These are phyloP conservation scores for Ruditapes philippinarum DNA, from an alignment of 1,140 invertebrate genomes.

Conservation along the genomic window DNA sequence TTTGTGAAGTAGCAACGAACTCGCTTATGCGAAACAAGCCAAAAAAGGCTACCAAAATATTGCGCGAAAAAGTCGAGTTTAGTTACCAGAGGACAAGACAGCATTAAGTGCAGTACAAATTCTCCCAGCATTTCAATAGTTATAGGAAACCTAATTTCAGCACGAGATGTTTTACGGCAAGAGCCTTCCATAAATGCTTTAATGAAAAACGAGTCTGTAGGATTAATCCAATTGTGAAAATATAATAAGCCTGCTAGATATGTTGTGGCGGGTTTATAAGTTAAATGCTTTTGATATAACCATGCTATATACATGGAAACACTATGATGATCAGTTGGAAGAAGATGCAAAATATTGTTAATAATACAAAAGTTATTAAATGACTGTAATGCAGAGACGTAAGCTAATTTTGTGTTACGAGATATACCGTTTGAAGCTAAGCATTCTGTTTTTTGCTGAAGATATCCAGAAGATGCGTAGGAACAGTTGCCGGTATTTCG, in stretches of 20 bases:
- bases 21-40: conserved; percentile 57
- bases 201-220: background rate
- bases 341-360: background rate
- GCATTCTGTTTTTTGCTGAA: background rate
- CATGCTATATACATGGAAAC: background rate
- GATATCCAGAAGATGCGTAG: conserved; percentile 4
- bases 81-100: background rate
- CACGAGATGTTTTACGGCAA: background rate
- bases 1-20: background rate
- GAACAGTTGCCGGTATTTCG: background rate
- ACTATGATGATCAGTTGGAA: background rate
- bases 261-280: background rate
- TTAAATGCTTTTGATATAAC: background rate
- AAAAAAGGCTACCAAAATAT: conserved; percentile 53
- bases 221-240: background rate
- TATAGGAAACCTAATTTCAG: conserved; percentile 35
- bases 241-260: background rate
- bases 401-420: background rate
- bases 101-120: background rate
- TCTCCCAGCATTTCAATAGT: background rate
- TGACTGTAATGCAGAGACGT: background rate
- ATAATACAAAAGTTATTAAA: background rate
- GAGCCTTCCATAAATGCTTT: conserved; percentile 13
- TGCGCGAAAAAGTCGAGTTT: conserved; percentile 16
- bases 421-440: background rate